Percentiles rank a stretch among this genome's conserved stretches.
phyloP scores from a whole-genome alignment of 2,888 invertebrate species.

The Ectemnius lituratus region DNA sequence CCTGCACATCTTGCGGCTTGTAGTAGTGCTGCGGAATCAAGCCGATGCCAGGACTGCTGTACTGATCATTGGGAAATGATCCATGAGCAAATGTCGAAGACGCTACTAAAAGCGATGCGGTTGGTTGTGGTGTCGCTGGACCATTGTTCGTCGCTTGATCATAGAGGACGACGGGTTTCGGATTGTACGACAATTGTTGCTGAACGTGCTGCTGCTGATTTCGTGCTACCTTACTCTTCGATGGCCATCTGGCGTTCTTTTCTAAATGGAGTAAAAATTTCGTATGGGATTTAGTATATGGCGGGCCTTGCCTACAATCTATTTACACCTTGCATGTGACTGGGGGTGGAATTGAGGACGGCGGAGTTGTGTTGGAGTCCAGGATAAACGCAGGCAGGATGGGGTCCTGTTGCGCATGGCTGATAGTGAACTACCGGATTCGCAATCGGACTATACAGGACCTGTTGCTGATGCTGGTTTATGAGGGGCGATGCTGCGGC shows the following conservation, averaged over 20 bases:
- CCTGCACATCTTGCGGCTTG: constrained; percentile 67
- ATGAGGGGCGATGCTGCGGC: constrained; percentile 40
- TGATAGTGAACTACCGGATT: constrained; percentile 63
- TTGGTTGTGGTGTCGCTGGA: constrained; percentile 46
- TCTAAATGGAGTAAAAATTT: constrained; percentile 41
- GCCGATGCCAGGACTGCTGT: constrained; percentile 59
- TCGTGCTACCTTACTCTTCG: constrained; percentile 63
- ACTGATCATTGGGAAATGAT: constrained; percentile 65
- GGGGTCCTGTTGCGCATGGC: constrained; percentile 62
- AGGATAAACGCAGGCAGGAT: constrained; percentile 67
- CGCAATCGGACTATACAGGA: constrained; percentile 67
- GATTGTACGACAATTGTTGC: constrained; percentile 61
- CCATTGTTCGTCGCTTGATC: constrained; percentile 62
- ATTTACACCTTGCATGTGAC: constrained; percentile 63
- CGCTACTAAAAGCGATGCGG: constrained; percentile 64
- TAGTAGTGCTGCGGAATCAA: constrained; percentile 68
- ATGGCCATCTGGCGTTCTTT: constrained; percentile 67
- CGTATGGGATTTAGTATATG: background rate
- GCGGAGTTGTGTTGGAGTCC: constrained; percentile 59
- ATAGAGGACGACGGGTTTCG: constrained; percentile 65
- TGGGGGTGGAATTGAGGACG: constrained; percentile 51
- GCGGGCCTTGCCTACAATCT: constrained; percentile 22
- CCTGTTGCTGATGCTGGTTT: constrained; percentile 64
- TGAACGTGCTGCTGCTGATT: constrained; percentile 55
- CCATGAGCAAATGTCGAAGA: constrained; percentile 65